Conservation (phyloP, 2,113 vertebrate genomes). For the Anarrhichthys ocellatus region DNA sequence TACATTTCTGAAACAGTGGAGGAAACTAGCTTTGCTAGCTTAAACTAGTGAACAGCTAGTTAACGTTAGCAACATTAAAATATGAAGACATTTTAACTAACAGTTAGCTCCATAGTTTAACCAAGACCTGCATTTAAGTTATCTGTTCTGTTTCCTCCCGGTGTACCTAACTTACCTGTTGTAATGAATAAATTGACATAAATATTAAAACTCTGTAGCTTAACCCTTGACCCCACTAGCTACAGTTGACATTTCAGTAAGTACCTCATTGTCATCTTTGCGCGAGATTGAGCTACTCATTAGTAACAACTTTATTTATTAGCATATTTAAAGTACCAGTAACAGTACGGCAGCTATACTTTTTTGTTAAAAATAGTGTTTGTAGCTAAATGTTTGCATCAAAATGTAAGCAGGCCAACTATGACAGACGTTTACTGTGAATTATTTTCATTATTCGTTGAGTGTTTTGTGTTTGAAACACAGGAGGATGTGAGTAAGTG, state of each 20-base stretch:
- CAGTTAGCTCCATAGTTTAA: neutral
- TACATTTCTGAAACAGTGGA: neutral
- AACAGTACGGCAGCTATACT: neutral
- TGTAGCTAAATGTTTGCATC: neutral
- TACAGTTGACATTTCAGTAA: neutral
- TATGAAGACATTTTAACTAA: neutral
- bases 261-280: neutral
- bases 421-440: neutral
- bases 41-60: constrained; percentile 15
- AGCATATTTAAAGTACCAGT: neutral
- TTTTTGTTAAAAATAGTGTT: neutral
- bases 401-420: neutral
- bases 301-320: constrained; percentile 14
- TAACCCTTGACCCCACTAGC: constrained; percentile 4
- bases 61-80: neutral
- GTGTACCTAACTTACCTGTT: constrained; percentile 14
- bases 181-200: neutral
- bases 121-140: neutral
- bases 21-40: constrained; percentile 10
- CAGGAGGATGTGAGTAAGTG: neutral
- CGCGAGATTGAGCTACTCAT: neutral
- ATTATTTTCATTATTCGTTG: neutral
- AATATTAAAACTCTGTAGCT: neutral
- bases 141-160: neutral
- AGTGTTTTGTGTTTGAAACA: neutral